Evolutionary conservation across 1,140 invertebrate species (phyloP).

Genomic region (Xylocopa sonorina): DNA sequence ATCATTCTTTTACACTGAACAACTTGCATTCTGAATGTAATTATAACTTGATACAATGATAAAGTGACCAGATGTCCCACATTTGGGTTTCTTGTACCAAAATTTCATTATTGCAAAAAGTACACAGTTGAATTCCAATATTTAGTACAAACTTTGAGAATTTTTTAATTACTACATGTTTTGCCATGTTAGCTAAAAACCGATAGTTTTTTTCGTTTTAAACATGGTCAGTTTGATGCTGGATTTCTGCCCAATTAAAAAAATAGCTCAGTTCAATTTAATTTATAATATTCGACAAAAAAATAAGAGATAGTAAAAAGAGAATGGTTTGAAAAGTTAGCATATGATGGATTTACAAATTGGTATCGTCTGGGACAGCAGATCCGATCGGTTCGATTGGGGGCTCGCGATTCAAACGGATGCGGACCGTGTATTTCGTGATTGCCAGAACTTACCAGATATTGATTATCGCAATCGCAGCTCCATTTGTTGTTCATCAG

Average conservation of each 20-base stretch:
- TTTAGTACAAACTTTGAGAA: too few relatives aligned
- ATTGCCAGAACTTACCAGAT: constrained; percentile 83
- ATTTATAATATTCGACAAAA: background rate
- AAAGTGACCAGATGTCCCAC: too few relatives aligned
- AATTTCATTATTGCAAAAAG: too few relatives aligned
- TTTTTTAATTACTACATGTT: too few relatives aligned
- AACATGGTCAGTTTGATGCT: too few relatives aligned
- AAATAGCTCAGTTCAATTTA: background rate
- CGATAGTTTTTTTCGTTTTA: too few relatives aligned
- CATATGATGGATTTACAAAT: background rate
- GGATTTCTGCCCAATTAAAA: background rate
- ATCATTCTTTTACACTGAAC: too few relatives aligned
- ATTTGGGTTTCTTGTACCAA: too few relatives aligned
- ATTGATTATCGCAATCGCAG: constrained; percentile 89
- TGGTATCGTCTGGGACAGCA: background rate
- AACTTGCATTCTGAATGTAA: too few relatives aligned
- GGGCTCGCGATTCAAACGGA: background rate
- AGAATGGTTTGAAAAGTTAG: background rate
- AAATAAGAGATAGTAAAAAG: background rate
- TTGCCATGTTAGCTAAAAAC: too few relatives aligned
- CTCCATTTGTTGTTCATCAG: constrained; percentile 87
- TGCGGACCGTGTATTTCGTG: constrained; percentile 2
- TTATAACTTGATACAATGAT: too few relatives aligned
- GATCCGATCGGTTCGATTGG: constrained; percentile 21
- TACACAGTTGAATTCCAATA: too few relatives aligned